Evolutionary conservation across 2,113 vertebrate genomes (phyloP), one percentile per base, ranked within the genome.

Genomic region (Procavia capensis): DNA sequence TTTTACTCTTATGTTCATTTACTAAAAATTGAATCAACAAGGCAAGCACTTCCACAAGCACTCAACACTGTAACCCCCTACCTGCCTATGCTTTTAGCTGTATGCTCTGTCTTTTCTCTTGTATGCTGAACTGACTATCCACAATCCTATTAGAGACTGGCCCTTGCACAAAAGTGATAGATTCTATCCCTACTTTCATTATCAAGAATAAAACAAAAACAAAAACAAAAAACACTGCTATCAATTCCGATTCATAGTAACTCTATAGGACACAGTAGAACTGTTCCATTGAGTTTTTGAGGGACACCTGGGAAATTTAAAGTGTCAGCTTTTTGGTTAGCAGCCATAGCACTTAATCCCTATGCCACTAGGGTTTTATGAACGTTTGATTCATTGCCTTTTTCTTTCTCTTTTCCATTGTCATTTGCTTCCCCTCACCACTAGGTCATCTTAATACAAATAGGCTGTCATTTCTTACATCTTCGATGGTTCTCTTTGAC

Each of bases 41-140:
- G 6, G 45, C 78, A 92, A 47, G 4, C 81, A 11, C 13, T 13
- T 61, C 5, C 16, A 29, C 27, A 61, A 50, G 11, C 3, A 50
- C 3, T 31, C 39, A 66, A 66, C 36, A 50, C n/a, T 54, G 47
- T 9, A 75, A 6, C 2, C 41, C 5, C 7, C 24, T 61, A 34
- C 1, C 1, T 31, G 2, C 10, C 20, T 2, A 2, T 1, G 31
- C 9, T 16, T 39, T 0, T 22, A 57, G 14, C 16, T 70, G 6
- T 24, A 22, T 2, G 24, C 4, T 61, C 41, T 68, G 14, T 31
- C 27, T 61, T 87, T 54, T 25, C 24, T 72, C 68, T 80, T 9
- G 6, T 61, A 36, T 14, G 82, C 10, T 3, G 7, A 64, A 66
- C 34, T 34, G 5, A 24, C 20, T 57, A 1, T 10, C 17, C 57